A percentile compares a stretch with the other conserved stretches of the same genome.
These are phyloP conservation scores for Trissoscelio sp. DNA, from an alignment of 2,888 invertebrate species.

Conservation along the genomic window DNA sequence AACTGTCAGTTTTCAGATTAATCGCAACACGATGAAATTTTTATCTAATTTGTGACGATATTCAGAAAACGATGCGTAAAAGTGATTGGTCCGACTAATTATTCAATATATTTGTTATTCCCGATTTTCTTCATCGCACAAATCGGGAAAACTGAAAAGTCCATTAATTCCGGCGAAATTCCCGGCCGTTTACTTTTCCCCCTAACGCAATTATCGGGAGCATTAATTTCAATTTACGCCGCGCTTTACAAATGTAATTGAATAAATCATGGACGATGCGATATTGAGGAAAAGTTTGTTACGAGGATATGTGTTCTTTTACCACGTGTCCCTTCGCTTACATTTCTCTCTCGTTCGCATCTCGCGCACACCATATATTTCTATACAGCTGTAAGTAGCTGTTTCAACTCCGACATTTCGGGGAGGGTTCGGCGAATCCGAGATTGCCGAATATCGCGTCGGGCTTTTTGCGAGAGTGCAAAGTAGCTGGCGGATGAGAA, in stretches of 20 bases:
- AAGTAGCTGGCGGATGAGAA: slow-evolving; percentile 53
- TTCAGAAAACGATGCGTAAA: background rate
- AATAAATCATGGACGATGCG: slow-evolving; percentile 50
- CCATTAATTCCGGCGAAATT: slow-evolving; percentile 32
- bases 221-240: slow-evolving; percentile 61
- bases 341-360: slow-evolving; percentile 13
- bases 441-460: slow-evolving; percentile 59
- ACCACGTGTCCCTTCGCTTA: slow-evolving; percentile 24
- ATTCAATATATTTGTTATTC: slow-evolving; percentile 48
- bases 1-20: slow-evolving; percentile 31
- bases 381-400: slow-evolving; percentile 62
- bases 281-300: slow-evolving; percentile 54
- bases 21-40: slow-evolving; percentile 24
- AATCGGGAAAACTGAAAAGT: slow-evolving; percentile 32
- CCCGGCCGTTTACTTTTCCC: slow-evolving; percentile 51
- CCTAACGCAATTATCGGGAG: slow-evolving; percentile 41
- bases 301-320: slow-evolving; percentile 2
- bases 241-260: slow-evolving; percentile 53
- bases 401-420: slow-evolving; percentile 46
- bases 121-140: slow-evolving; percentile 3
- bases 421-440: slow-evolving; percentile 52
- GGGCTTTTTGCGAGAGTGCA: slow-evolving; percentile 58
- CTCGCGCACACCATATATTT: slow-evolving; percentile 51
- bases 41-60: slow-evolving; percentile 18
- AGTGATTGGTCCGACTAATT: slow-evolving; percentile 29